These are phyloP conservation scores for Gorsachius magnificus DNA, from an alignment of 2,797 vertebrate species.

Conservation along the genomic window DNA sequence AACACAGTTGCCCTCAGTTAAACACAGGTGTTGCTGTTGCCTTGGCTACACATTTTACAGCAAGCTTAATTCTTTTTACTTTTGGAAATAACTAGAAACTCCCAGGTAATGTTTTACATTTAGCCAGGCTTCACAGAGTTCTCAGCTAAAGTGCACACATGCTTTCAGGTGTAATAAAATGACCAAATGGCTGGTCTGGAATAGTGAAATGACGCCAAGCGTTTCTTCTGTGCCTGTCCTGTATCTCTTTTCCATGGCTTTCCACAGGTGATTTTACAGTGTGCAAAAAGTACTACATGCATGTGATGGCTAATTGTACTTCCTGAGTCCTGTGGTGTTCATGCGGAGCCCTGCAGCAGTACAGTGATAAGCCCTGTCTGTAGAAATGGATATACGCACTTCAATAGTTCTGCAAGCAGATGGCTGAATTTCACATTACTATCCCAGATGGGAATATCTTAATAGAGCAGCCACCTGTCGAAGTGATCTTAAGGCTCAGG, in stretches of 20 bases:
- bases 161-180: neutral
- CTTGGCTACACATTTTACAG: neutral
- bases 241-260: neutral
- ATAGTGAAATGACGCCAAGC: neutral
- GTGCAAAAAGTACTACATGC: neutral
- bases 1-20: neutral
- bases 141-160: neutral
- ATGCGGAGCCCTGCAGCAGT: neutral
- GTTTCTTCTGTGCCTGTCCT: neutral
- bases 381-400: neutral
- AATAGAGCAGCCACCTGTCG: slow-evolving; percentile 62
- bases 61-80: neutral
- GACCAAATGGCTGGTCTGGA: neutral
- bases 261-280: neutral
- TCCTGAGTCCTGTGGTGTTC: neutral
- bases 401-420: slow-evolving; percentile 51
- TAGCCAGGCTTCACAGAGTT: neutral
- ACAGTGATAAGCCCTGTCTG: neutral
- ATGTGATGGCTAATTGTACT: neutral
- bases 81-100: neutral
- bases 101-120: neutral
- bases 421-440: slow-evolving; percentile 41
- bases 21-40: neutral
- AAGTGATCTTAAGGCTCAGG: slow-evolving; percentile 46
- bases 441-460: slow-evolving; percentile 55